These are phyloP conservation scores for Choristoneura rosaceana DNA, from an alignment of 2,888 invertebrate genomes.

Conservation along the genomic window DNA sequence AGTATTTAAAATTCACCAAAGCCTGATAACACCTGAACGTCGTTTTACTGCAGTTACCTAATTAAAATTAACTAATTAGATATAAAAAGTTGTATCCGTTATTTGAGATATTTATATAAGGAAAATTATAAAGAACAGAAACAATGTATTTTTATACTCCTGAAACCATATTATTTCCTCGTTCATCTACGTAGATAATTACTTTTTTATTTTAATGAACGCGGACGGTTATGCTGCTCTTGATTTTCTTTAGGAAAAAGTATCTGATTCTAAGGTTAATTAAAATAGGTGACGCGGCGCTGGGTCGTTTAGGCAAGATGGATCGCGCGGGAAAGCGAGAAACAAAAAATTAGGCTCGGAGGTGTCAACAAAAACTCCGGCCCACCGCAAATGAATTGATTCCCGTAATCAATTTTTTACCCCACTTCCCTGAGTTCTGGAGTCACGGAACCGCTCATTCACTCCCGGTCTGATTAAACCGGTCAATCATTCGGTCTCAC, in stretches of 20 bases:
- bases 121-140: slow-evolving; percentile 8
- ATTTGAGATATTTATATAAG: background rate
- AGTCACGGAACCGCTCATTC: slow-evolving; percentile 63
- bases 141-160: background rate
- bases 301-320: slow-evolving; percentile 43
- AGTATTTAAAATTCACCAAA: too few relatives aligned
- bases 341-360: slow-evolving; percentile 59
- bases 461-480: slow-evolving; percentile 74
- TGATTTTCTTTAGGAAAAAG: slow-evolving; percentile 44
- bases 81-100: background rate
- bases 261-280: slow-evolving; percentile 54
- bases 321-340: slow-evolving; percentile 28
- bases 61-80: too few relatives aligned
- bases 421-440: slow-evolving; percentile 52
- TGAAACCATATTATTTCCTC: slow-evolving; percentile 28
- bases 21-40: too few relatives aligned
- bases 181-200: slow-evolving; percentile 28
- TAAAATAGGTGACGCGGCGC: slow-evolving; percentile 58
- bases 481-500: slow-evolving; percentile 81
- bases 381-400: slow-evolving; percentile 76
- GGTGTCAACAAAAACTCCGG: slow-evolving; percentile 73
- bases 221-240: slow-evolving; percentile 11
- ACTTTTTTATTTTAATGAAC: slow-evolving; percentile 35
- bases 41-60: too few relatives aligned
- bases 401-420: slow-evolving; percentile 79